Conservation (phyloP, 1,140 invertebrate species). For the Heliconius hewitsoni region DNA sequence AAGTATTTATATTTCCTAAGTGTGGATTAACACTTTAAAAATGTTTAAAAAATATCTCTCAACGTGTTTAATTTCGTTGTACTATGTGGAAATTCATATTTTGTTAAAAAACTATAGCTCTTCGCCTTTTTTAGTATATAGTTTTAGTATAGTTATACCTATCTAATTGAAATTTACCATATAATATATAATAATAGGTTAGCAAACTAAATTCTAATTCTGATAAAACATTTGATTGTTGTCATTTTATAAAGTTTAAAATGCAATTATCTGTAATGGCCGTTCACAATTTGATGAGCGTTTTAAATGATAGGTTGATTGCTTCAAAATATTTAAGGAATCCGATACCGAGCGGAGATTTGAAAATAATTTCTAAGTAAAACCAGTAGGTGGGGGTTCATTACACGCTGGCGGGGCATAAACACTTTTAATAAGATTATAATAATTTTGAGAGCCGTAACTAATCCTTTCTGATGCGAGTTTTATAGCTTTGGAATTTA, state of each 20-base stretch:
- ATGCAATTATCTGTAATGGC: conserved; percentile 57
- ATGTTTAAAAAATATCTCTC: background rate
- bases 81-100: background rate
- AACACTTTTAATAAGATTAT: conserved; percentile 40
- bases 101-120: background rate
- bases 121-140: background rate
- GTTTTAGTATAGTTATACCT: background rate
- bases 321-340: conserved; percentile 61
- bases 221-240: conserved; percentile 46
- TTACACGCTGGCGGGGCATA: conserved; percentile 16
- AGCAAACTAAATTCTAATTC: conserved; percentile 24
- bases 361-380: conserved; percentile 27
- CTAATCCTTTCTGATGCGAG: conserved; percentile 35
- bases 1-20: no score
- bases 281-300: conserved; percentile 38
- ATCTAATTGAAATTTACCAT: background rate
- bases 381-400: conserved; percentile 22
- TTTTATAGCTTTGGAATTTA: conserved; percentile 18
- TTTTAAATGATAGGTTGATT: conserved; percentile 62
- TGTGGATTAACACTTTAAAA: no score
- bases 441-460: conserved; percentile 22
- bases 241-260: conserved; percentile 58
- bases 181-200: background rate
- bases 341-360: conserved; percentile 34
- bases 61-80: background rate